These are phyloP conservation scores for Heterocephalus glaber DNA, from an alignment of 2,113 vertebrate genomes.

Conservation along the genomic window DNA sequence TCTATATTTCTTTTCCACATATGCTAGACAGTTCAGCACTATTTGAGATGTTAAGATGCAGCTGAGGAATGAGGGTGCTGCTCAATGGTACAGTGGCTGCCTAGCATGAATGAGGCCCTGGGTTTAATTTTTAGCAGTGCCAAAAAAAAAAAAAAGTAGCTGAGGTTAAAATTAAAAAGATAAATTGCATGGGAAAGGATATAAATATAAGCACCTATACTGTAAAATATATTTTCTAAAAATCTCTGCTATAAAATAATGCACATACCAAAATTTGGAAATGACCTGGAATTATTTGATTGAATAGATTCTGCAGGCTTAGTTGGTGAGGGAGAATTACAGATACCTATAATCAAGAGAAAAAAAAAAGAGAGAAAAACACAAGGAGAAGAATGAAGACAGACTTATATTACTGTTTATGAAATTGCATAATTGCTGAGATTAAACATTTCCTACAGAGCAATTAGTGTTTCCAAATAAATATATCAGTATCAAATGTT, in stretches of 20 bases:
- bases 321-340: conserved; percentile 73
- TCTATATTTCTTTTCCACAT: not conserved
- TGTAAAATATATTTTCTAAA: not conserved
- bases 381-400: conserved; percentile 27
- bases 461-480: conserved; percentile 45
- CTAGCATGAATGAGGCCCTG: not conserved
- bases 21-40: not conserved
- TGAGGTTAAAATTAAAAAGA: conserved; percentile 26
- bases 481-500: not conserved
- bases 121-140: not conserved
- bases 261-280: conserved; percentile 87
- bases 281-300: conserved; percentile 70
- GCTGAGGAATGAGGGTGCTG: not conserved
- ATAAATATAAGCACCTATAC: not conserved
- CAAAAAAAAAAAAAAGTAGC: not conserved
- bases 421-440: conserved; percentile 24
- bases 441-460: conserved; percentile 45
- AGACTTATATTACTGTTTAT: conserved; percentile 20
- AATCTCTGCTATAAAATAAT: not conserved
- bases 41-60: not conserved
- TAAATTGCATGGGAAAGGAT: conserved; percentile 38
- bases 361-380: not conserved
- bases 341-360: conserved; percentile 81
- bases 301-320: conserved; percentile 78
- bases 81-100: not conserved